Conservation (phyloP, 2,113 vertebrate genomes). For the Brienomyrus longianalis region DNA sequence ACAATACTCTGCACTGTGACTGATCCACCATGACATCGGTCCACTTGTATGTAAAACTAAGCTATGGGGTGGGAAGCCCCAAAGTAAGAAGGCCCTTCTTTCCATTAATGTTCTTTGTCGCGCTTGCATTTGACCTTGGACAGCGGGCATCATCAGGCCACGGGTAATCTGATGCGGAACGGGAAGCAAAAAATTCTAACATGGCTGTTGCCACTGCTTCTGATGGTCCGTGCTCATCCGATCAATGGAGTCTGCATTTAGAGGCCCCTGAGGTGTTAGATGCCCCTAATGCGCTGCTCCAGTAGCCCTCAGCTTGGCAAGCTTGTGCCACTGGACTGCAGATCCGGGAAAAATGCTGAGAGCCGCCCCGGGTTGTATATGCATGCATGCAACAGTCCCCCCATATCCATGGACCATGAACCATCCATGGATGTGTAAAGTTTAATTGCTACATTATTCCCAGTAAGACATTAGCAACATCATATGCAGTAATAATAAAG, state of each 20-base stretch:
- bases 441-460: too few species aligned
- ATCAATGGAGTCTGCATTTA: conserved; percentile 7
- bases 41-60: neutral
- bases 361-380: neutral
- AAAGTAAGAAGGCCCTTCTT: neutral
- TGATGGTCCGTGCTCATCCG: neutral
- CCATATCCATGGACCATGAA: neutral
- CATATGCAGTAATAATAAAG: neutral
- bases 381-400: neutral
- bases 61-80: neutral
- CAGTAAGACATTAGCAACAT: neutral
- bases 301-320: neutral
- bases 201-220: neutral
- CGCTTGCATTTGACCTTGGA: neutral
- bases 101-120: neutral
- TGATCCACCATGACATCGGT: neutral
- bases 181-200: neutral
- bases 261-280: neutral
- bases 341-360: conserved; percentile 39
- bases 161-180: conserved; percentile 11
- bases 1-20: neutral
- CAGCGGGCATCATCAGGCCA: neutral
- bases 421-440: neutral
- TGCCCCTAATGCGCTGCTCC: neutral
- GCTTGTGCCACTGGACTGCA: conserved; percentile 16